Evolutionary conservation across 2,113 vertebrate species (phyloP).

Genomic region (Fregata magnificens): DNA sequence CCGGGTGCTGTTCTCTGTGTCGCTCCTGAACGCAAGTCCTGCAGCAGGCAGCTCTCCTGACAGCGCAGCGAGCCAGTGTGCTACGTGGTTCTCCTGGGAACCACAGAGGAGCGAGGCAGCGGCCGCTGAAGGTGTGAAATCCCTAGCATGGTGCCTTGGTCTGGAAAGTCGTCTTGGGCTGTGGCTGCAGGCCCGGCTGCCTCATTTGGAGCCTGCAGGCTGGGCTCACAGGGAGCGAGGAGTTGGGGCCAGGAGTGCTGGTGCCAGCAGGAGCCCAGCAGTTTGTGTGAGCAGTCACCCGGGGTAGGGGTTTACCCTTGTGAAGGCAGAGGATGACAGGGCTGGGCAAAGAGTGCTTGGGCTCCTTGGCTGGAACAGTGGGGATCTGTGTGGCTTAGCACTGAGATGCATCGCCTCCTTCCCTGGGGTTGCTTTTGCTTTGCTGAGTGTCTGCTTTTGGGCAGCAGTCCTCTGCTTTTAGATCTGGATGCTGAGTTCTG

Average conservation of each 20-base stretch:
- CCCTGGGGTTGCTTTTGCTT: not conserved
- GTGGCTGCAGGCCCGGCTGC: not conserved
- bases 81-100: not conserved
- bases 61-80: not conserved
- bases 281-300: rapidly evolving
- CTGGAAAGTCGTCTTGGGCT: not conserved
- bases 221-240: not conserved
- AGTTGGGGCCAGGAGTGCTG: rapidly evolving
- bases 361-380: rapidly evolving
- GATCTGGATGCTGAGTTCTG: not conserved
- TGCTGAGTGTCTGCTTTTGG: not conserved
- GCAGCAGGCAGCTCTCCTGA: not conserved
- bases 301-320: too few species aligned
- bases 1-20: not conserved
- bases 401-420: not conserved
- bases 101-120: not conserved
- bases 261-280: not conserved
- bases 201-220: not conserved
- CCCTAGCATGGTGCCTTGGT: rapidly evolving
- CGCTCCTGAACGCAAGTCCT: not conserved
- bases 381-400: rapidly evolving
- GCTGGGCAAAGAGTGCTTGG: not conserved
- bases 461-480: not conserved
- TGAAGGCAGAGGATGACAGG: not conserved
- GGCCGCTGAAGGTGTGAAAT: not conserved